These are phyloP conservation scores for Bujurquina vittata DNA, from an alignment of 2,113 vertebrate species.

Conservation along the genomic window DNA sequence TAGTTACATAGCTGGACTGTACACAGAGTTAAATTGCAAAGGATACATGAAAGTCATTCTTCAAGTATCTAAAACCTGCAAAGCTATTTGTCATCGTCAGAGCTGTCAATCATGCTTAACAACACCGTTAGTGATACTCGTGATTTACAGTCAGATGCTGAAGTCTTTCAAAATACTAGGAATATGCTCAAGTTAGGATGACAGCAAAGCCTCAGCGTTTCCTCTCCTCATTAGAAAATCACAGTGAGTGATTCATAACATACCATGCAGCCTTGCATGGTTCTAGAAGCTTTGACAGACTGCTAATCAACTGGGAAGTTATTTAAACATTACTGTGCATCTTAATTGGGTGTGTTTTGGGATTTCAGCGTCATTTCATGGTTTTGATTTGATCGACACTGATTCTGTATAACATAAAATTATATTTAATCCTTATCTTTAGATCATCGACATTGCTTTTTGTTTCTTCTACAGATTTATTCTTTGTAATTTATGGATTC, in stretches of 20 bases:
- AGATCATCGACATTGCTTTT: not conserved
- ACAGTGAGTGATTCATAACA: constrained; percentile 30
- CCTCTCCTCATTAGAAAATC: constrained; percentile 18
- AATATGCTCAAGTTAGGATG: not conserved
- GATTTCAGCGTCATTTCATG: not conserved
- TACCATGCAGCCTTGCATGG: not conserved
- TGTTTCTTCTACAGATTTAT: constrained; percentile 4
- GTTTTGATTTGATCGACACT: not conserved
- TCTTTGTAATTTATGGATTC: not conserved
- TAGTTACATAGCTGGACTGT: not conserved
- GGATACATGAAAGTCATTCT: constrained; percentile 35
- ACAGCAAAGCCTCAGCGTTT: not conserved
- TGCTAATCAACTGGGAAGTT: not conserved
- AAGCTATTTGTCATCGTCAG: constrained; percentile 38
- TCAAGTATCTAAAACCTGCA: constrained; percentile 5
- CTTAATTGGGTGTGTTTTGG: not conserved
- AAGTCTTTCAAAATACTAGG: not conserved
- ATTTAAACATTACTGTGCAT: constrained; percentile 22
- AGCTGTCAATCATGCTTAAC: constrained; percentile 35
- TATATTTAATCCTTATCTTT: not conserved
- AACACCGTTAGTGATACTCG: constrained; percentile 13
- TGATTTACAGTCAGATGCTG: constrained; percentile 30
- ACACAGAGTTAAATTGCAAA: constrained; percentile 4
- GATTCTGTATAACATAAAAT: not conserved
- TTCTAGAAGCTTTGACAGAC: not conserved